Base-by-base conservation (phyloP, 53 echinoderm and acorn worm species). In the Henricia sp. region DNA sequence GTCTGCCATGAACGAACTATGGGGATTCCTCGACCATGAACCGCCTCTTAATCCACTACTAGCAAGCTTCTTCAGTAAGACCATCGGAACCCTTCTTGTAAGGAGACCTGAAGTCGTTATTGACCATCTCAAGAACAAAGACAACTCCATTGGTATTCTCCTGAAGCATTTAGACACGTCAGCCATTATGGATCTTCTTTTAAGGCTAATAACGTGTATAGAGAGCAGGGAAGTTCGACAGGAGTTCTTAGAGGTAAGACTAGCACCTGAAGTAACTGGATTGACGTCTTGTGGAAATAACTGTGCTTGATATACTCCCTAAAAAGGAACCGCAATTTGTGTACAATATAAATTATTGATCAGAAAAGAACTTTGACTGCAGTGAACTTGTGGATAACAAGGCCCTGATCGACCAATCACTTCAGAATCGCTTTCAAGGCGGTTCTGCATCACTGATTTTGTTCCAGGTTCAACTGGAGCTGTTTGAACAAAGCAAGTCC, bases 41-140 rank as follows among this genome's bases (percentile, higher is more conserved):
- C 90, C 99, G 51, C 99, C 99, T n/a, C 88, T 99, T 54, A 99
- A 99, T 84, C 99, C 99, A n/a, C 89, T 99, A 16, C 91, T 99
- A 68, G 99, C 99, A 46, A 99, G 99, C 57, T 99, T 99, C 85
- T 94, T 99, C 89, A 99, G 99, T 64, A 99, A 99, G 84, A 92
- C 92, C 68, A 90, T 99, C 65, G 96, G 93, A n/a, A 89, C 93
- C 40, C 84, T 95, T 70, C 87, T 95, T 56, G 91, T 93, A 11
- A 64, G 93, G 74, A 64, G 92, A 82, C 94, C 94, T 1, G 99
- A 99, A 57, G 90, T 92, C 39, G 92, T 94, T 14, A 90, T 99
- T 27, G 88, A 89, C 24, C 85, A 92, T 60, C 94, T 99, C 82
- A 99, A 99, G 53, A 51, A 86, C 44, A 88, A 85, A 69, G 99